Conservation (phyloP, 2,797 vertebrate species). For the Paguma larvata region DNA sequence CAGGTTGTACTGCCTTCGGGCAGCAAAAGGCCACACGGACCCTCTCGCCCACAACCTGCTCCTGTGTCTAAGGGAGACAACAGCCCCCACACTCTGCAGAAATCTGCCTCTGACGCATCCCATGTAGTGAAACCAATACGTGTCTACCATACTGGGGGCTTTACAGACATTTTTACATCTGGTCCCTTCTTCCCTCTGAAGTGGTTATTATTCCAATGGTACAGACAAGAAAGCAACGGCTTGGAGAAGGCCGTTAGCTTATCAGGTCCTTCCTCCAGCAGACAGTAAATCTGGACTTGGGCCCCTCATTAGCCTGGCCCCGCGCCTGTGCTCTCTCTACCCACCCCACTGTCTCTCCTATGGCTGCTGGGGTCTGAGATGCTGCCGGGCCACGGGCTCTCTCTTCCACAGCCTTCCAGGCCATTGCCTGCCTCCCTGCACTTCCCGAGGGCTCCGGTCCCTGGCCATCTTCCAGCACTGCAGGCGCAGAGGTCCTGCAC, state of each 20-base stretch:
- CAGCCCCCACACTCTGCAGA: neutral
- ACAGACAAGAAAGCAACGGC: neutral
- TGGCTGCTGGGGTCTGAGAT: rapidly evolving
- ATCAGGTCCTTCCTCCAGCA: rapidly evolving
- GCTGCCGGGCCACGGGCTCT: neutral
- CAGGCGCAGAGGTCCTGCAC: rapidly evolving
- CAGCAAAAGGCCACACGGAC: neutral
- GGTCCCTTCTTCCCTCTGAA: neutral
- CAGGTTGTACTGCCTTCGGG: rapidly evolving
- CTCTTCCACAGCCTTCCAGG: neutral
- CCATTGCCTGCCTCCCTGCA: neutral
- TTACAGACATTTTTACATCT: neutral
- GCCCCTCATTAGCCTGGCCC: neutral
- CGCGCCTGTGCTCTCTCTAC: neutral
- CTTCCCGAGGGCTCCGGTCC: neutral
- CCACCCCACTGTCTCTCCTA: rapidly evolving
- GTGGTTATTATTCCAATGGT: neutral
- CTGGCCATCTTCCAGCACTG: neutral
- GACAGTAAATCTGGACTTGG: neutral
- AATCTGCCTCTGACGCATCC: neutral
- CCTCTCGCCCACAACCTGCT: neutral
- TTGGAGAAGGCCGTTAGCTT: neutral
- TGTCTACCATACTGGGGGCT: rapidly evolving
- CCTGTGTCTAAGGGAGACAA: neutral
- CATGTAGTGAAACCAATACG: rapidly evolving